Evolutionary conservation across 2,797 vertebrate genomes (phyloP).

Genomic region (Setipinna tenuifilis): DNA sequence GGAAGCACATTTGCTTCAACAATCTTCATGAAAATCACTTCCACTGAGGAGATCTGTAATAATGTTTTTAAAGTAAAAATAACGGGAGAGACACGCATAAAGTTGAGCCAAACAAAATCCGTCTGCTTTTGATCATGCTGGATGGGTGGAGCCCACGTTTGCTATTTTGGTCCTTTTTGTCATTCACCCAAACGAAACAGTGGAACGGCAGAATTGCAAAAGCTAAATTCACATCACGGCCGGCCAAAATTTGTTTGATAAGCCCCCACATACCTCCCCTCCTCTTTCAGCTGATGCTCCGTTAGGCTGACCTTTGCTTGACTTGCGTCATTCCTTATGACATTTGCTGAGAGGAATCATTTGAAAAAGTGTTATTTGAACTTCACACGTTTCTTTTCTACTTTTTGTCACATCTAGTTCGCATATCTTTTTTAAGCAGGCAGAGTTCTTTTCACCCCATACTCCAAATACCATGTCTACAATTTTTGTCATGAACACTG

Average conservation of each 20-base stretch:
- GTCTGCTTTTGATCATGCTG: slow-evolving; percentile 56
- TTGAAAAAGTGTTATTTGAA: slow-evolving; percentile 50
- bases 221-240: slow-evolving; percentile 28
- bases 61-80: slow-evolving; percentile 36
- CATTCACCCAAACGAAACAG: slow-evolving; percentile 53
- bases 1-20: background rate
- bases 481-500: background rate
- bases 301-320: slow-evolving; percentile 47
- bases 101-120: slow-evolving; percentile 44
- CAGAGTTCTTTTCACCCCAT: no score
- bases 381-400: slow-evolving; percentile 47
- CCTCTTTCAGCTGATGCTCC: background rate
- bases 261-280: slow-evolving; percentile 40
- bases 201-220: slow-evolving; percentile 36
- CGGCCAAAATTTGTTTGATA: slow-evolving; percentile 49
- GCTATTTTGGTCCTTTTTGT: slow-evolving; percentile 61
- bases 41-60: slow-evolving; percentile 30
- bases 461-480: background rate
- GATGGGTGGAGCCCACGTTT: slow-evolving; percentile 32
- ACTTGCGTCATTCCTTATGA: slow-evolving; percentile 50
- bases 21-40: background rate
- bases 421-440: background rate
- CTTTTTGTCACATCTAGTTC: background rate
- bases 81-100: slow-evolving; percentile 5
- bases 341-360: slow-evolving; percentile 39